Evolutionary conservation across 2,797 vertebrate species (phyloP).

Genomic region (Ceryle rudis): DNA sequence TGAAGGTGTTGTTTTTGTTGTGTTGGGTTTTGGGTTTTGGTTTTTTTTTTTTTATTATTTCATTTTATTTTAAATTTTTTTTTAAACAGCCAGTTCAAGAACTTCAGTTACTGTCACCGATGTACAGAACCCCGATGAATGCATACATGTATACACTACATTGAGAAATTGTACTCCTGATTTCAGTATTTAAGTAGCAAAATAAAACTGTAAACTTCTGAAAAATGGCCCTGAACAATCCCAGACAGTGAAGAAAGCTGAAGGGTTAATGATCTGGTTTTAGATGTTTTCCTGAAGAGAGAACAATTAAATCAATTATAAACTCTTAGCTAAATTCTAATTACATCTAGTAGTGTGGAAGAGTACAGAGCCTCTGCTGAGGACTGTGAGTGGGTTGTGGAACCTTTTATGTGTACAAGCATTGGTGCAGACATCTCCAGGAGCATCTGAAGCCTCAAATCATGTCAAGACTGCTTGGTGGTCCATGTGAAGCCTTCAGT

Average conservation of each 20-base stretch:
- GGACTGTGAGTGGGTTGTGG: not conserved
- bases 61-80: too few species aligned
- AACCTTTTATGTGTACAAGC: not conserved
- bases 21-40: too few species aligned
- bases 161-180: not conserved
- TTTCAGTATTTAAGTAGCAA: not conserved
- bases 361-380: not conserved
- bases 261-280: not conserved
- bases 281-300: slow-evolving; percentile 13
- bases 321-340: slow-evolving; percentile 12
- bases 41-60: too few species aligned
- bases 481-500: not conserved
- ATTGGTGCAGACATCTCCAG: not conserved
- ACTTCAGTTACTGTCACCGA: not conserved
- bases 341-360: not conserved
- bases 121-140: not conserved
- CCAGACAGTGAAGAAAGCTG: not conserved
- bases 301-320: slow-evolving; percentile 24
- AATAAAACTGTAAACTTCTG: not conserved
- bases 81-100: not conserved
- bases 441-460: not conserved
- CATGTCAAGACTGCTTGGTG: not conserved
- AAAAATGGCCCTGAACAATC: not conserved
- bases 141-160: not conserved
- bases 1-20: too few species aligned